These are phyloP conservation scores for Furcifer pardalis DNA, from an alignment of 2,797 vertebrate genomes.

Conservation along the genomic window DNA sequence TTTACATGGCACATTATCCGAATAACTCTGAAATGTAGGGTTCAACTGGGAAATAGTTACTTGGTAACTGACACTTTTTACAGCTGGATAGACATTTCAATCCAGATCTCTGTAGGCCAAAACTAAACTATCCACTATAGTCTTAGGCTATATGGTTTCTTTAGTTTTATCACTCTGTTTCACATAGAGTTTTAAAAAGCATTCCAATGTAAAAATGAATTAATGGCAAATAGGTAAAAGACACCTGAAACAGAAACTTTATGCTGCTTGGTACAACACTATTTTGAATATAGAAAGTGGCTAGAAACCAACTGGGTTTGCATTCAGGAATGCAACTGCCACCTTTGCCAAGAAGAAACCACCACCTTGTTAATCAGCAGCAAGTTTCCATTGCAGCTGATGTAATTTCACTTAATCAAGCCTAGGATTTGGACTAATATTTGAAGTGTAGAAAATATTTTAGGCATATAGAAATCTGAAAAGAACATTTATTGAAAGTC, in stretches of 20 bases:
- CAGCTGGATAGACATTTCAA: neutral
- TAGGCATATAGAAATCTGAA: neutral
- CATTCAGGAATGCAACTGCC: no score
- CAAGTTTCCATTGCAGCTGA: no score
- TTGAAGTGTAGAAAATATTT: neutral
- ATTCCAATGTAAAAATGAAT: neutral
- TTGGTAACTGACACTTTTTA: neutral
- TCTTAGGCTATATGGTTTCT: neutral
- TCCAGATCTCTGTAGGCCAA: neutral
- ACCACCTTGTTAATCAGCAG: no score
- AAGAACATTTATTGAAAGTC: neutral
- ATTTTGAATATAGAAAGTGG: no score
- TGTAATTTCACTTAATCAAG: neutral
- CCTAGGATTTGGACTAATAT: neutral
- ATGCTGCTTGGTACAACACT: no score
- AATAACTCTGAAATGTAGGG: neutral
- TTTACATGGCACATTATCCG: neutral
- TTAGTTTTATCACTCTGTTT: neutral
- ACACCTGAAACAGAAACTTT: neutral
- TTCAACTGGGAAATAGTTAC: neutral
- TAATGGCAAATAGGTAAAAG: neutral
- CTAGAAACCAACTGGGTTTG: no score
- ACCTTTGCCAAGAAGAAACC: no score
- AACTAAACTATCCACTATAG: neutral
- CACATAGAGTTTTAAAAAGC: neutral